These are phyloP conservation scores for Arbacia lixula DNA, from an alignment of 53 echinoderm and acorn worm species.

Conservation along the genomic window DNA sequence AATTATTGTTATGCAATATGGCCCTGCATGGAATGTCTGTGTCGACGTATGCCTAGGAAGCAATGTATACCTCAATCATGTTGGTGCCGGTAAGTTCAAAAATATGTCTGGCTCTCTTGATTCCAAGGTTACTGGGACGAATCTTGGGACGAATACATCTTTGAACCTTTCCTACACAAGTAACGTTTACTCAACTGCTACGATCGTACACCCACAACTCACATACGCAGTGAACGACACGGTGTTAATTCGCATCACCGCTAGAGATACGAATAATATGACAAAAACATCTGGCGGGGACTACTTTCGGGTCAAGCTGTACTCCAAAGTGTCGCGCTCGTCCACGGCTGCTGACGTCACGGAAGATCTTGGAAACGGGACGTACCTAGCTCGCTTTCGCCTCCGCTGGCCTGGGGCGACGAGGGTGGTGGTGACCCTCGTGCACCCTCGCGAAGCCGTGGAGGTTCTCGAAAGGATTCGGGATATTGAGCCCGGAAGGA, in stretches of 20 bases:
- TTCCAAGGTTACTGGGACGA: too few relatives aligned
- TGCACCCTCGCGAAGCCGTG: conserved; percentile 71
- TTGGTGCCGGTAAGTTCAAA: too few relatives aligned
- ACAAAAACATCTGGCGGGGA: conserved; percentile 55
- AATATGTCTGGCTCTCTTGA: too few relatives aligned
- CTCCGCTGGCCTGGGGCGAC: conserved; percentile 67
- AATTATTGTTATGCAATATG: too few relatives aligned
- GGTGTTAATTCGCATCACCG: conserved; percentile 45
- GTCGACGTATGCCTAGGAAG: too few relatives aligned
- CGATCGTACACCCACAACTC: neutral
- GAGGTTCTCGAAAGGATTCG: conserved; percentile 47
- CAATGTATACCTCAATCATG: too few relatives aligned
- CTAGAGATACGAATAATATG: conserved; percentile 6
- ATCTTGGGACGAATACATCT: too few relatives aligned
- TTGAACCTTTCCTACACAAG: neutral
- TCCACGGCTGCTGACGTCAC: conserved; percentile 53
- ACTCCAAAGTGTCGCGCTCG: conserved; percentile 10
- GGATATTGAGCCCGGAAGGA: conserved; percentile 13
- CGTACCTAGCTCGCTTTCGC: conserved; percentile 53
- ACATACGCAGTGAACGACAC: conserved; percentile 49
- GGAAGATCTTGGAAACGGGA: conserved; percentile 59
- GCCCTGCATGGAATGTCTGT: too few relatives aligned
- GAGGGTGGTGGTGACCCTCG: conserved; percentile 51
- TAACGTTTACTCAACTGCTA: neutral
- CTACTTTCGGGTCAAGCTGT: conserved; percentile 73